phyloP scores from a whole-genome alignment of 1,140 invertebrate species.

The Teleogryllus occipitalis region DNA sequence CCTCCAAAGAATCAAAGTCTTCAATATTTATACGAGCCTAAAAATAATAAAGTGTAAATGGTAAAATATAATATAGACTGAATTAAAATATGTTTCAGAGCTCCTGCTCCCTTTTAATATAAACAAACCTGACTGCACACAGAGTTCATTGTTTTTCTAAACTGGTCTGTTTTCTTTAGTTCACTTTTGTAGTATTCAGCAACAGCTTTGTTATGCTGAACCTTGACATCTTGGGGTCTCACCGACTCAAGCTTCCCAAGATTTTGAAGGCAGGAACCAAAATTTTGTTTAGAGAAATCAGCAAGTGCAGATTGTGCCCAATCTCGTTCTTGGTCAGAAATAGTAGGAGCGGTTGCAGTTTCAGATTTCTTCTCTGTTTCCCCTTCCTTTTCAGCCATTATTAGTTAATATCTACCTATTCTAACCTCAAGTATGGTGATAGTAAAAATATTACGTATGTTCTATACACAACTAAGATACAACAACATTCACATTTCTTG shows the following conservation, averaged over 20 bases:
- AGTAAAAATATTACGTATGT: too few species aligned
- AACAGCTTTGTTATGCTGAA: conserved; percentile 63
- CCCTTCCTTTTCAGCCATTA: conserved; percentile 22
- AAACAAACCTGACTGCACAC: conserved; percentile 46
- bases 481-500: too few species aligned
- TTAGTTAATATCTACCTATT: neutral
- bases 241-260: conserved; percentile 50
- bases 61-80: neutral
- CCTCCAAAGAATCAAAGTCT: conserved; percentile 47
- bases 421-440: too few species aligned
- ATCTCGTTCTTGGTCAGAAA: conserved; percentile 48
- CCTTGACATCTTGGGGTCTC: conserved; percentile 55
- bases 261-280: conserved; percentile 44
- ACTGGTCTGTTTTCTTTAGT: conserved; percentile 58
- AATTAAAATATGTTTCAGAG: neutral
- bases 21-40: conserved; percentile 43
- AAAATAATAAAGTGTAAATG: conserved; percentile 10
- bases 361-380: conserved; percentile 28
- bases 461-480: too few species aligned
- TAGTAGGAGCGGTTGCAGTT: conserved; percentile 28
- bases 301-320: conserved; percentile 43
- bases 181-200: conserved; percentile 62
- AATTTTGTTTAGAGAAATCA: conserved; percentile 51
- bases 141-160: conserved; percentile 55
- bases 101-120: neutral